phyloP scores from a whole-genome alignment of 2,113 vertebrate genomes.

The Rhegmatorhina hoffmannsi region DNA sequence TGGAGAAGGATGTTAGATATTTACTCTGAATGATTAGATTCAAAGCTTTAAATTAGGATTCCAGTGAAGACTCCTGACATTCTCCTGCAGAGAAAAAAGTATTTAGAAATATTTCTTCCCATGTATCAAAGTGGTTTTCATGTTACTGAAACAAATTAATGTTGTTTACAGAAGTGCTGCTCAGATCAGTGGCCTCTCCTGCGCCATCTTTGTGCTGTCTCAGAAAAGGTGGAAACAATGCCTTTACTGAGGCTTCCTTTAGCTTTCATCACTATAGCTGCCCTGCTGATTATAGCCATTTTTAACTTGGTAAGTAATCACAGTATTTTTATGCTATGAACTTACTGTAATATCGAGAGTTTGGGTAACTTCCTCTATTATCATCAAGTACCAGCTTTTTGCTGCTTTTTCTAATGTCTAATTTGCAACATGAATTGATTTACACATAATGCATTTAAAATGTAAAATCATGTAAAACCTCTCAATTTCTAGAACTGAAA shows the following conservation, averaged over 20 bases:
- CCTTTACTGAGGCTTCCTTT: slow-evolving; percentile 86
- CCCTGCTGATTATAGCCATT: slow-evolving; percentile 84
- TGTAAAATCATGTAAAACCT: not conserved
- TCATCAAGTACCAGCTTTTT: not conserved
- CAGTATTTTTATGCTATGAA: not conserved
- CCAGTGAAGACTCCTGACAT: not conserved
- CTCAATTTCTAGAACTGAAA: not conserved
- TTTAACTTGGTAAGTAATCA: slow-evolving; percentile 84
- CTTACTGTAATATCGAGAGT: not conserved
- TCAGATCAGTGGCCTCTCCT: slow-evolving; percentile 76
- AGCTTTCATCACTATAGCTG: slow-evolving; percentile 79
- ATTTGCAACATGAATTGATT: not conserved
- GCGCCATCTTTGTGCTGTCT: slow-evolving; percentile 75
- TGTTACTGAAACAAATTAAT: not conserved
- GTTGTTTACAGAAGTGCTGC: slow-evolving; percentile 78
- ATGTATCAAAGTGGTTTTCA: not conserved
- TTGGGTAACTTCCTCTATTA: not conserved
- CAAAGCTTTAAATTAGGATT: not conserved
- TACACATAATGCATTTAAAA: not conserved
- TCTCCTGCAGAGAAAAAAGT: not conserved
- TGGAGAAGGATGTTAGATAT: not conserved
- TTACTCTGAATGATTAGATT: not conserved
- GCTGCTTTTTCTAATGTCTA: not conserved
- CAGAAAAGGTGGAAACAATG: slow-evolving; percentile 84
- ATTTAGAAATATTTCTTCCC: not conserved